A percentile compares a stretch with the other conserved stretches of the same genome.
These are phyloP conservation scores for Eptatretus burgeri DNA, from an alignment of 2,113 vertebrate species.

Conservation along the genomic window DNA sequence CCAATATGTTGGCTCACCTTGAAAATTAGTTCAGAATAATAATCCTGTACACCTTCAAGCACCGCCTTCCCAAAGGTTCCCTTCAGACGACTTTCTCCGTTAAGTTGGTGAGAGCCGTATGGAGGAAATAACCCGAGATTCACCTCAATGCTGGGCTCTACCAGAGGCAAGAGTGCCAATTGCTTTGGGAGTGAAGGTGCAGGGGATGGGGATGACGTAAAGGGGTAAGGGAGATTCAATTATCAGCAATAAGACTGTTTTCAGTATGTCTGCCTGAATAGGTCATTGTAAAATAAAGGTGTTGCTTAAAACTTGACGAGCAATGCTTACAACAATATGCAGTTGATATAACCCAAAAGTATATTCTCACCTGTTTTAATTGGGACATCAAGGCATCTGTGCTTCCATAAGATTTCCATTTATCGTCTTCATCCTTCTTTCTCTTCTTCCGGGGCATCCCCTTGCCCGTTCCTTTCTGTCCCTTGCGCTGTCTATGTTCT, in stretches of 20 bases:
- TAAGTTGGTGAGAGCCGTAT: conserved; percentile 46
- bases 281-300: too few species aligned
- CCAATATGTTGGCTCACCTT: conserved; percentile 19
- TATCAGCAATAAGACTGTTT: too few species aligned
- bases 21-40: conserved; percentile 78
- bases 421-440: conserved; percentile 56
- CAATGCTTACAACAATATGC: too few species aligned
- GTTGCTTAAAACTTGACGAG: too few species aligned
- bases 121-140: conserved; percentile 67
- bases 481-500: conserved; percentile 41
- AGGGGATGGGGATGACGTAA: too few species aligned
- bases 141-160: conserved; percentile 67
- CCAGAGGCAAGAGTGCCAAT: conserved; percentile 58
- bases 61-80: conserved; percentile 63
- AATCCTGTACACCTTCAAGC: conserved; percentile 62
- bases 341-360: too few species aligned
- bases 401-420: conserved; percentile 23
- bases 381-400: conserved; percentile 32
- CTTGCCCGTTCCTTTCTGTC: conserved; percentile 27
- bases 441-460: conserved; percentile 47
- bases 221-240: too few species aligned
- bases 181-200: conserved; percentile 20
- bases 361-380: conserved; percentile 38
- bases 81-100: conserved; percentile 37
- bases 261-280: too few species aligned